Conservation (phyloP, 2,888 invertebrate species). For the Polietes domitor region DNA sequence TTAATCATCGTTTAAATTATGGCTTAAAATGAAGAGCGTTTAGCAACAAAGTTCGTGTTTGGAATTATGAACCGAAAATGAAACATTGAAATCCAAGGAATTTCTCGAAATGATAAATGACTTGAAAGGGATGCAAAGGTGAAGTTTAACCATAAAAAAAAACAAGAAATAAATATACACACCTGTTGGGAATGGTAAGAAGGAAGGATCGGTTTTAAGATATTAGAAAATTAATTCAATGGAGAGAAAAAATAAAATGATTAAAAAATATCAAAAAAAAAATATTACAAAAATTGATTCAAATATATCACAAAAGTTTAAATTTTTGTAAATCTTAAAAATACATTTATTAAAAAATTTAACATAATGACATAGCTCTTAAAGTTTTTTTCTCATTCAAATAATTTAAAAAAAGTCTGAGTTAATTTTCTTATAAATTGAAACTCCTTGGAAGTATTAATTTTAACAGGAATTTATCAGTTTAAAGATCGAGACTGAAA, state of each 20-base stretch:
- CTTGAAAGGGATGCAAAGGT: constrained; percentile 54
- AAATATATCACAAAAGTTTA: background rate
- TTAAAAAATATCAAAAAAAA: background rate
- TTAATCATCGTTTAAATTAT: constrained; percentile 65
- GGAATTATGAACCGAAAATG: constrained; percentile 15
- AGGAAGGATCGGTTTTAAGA: background rate
- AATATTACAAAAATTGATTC: background rate
- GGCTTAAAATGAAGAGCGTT: constrained; percentile 46
- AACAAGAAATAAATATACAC: constrained; percentile 10
- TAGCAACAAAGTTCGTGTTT: constrained; percentile 54
- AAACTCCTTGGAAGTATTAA: too few species aligned
- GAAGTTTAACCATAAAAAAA: background rate
- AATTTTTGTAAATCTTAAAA: background rate
- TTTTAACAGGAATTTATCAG: too few species aligned
- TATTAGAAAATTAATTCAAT: background rate
- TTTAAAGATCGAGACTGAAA: too few species aligned
- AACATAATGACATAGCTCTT: background rate
- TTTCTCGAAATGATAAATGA: constrained; percentile 63
- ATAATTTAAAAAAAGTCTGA: background rate
- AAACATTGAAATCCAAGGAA: constrained; percentile 32
- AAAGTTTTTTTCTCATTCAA: constrained; percentile 39
- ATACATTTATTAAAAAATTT: constrained; percentile 3
- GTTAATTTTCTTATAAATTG: too few species aligned
- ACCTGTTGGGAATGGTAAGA: constrained; percentile 48
- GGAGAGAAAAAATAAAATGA: background rate